phyloP scores from a whole-genome alignment of 2,113 vertebrate genomes.

The Burhinus bistriatus region DNA sequence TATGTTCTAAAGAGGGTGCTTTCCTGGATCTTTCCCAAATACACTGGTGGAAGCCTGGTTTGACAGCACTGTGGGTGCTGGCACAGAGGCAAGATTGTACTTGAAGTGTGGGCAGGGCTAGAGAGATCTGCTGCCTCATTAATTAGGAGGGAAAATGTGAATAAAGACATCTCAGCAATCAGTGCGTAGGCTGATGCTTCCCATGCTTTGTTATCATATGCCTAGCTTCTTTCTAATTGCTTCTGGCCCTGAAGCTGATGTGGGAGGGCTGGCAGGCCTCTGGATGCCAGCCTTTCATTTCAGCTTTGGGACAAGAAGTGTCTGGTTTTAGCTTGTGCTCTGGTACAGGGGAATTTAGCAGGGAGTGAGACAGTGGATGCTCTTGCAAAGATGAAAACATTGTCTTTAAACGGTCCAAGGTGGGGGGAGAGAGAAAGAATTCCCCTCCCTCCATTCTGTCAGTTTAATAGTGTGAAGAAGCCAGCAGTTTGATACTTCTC shows the following conservation, averaged over 20 bases:
- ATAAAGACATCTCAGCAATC: slow-evolving; percentile 15
- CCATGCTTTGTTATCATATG: not conserved
- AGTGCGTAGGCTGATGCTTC: slow-evolving; percentile 29
- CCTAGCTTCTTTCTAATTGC: not conserved
- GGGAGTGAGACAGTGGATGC: not conserved
- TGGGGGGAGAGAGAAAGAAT: not conserved
- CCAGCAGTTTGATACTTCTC: not conserved
- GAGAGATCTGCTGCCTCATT: slow-evolving; percentile 39
- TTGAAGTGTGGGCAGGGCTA: not conserved
- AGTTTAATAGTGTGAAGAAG: not conserved
- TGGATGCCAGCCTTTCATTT: slow-evolving; percentile 18
- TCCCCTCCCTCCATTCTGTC: not conserved
- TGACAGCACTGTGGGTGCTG: slow-evolving; percentile 14
- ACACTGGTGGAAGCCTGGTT: not conserved
- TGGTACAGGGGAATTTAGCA: not conserved
- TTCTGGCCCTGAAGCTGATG: not conserved
- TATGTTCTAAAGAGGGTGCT: not conserved
- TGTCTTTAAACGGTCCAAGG: not conserved
- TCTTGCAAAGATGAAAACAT: not conserved
- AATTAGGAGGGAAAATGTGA: slow-evolving; percentile 44
- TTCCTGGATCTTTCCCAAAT: not conserved
- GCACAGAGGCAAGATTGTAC: not conserved
- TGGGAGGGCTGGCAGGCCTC: slow-evolving; percentile 33
- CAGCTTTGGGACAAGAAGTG: not conserved
- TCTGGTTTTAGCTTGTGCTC: slow-evolving; percentile 16